Base-by-base conservation (phyloP, 2,797 vertebrate genomes). In the Austrolebias charrua region DNA sequence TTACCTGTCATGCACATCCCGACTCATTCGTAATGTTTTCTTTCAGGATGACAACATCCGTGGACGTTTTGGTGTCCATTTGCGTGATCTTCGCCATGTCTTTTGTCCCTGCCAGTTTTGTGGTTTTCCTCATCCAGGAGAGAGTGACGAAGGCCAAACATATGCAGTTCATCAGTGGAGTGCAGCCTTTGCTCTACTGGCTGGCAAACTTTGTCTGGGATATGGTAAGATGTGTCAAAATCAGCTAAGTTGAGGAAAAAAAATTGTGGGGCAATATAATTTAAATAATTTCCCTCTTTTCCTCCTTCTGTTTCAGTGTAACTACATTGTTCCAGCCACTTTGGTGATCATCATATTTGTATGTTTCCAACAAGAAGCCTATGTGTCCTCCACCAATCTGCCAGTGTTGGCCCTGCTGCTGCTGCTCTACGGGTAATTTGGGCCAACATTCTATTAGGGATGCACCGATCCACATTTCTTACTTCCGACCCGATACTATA, bases 351-450 rank as follows among this genome's bases (percentile, higher is more conserved):
- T 99, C 61, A 99, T 99, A 88, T 99, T 99, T 75, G 75, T 98
- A 77, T 98, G 97, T 89, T 99, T 99, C 91, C 97, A 99, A 88
- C 96, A 98, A 93, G 95, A 99, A 55, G 96, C 97, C 28, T 99
- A 99, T 0, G 97, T 99, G 63, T 99, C 97, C 40, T 96, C 97
- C 52, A 94, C 96, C 78, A 99, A 99, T 82, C 93, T 99, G 61
- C 97, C 97, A 3, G 97, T 98, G 6, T 76, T 99, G 40, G 96
- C 96, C 45, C 93, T 99, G 43, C 92, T 99, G 44, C 93, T 99
- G 24, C 82, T 99, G 78, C 91, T 99, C 15, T 99, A 99, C 33
- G 97, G 97, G 97, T 99, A 79, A 71, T 74, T 55, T 45, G 20
- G 6, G 24, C 24, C 47, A 13, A 20, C 6, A 10, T 18, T 29